These are phyloP conservation scores for Sicus ferrugineus DNA, from an alignment of 2,888 invertebrate species.

Conservation along the genomic window DNA sequence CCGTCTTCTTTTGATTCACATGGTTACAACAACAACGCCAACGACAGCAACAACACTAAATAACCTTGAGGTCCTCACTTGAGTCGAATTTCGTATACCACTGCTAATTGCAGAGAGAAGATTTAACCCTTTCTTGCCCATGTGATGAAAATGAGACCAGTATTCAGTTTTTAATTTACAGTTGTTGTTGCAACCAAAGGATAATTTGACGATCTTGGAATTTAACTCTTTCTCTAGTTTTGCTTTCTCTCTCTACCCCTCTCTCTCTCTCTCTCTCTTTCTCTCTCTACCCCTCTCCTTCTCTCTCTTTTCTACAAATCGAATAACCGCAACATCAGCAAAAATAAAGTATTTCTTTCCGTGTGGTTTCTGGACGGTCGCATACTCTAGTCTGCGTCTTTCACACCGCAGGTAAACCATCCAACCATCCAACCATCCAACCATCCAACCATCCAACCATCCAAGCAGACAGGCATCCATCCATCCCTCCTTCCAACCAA, in stretches of 20 bases:
- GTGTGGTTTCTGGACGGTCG: neutral
- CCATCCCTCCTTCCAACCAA: neutral
- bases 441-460: neutral
- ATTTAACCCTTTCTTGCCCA: too few relatives aligned
- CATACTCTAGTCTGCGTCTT: neutral
- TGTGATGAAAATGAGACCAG: too few relatives aligned
- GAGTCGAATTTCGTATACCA: too few relatives aligned
- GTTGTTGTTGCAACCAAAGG: too few relatives aligned
- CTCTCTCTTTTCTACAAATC: neutral
- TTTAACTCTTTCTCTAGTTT: too few relatives aligned
- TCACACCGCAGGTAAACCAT: neutral
- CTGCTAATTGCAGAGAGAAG: too few relatives aligned
- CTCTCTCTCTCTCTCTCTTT: too few relatives aligned
- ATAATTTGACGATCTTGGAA: too few relatives aligned
- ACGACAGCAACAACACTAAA: neutral
- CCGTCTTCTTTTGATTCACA: slow-evolving; percentile 39
- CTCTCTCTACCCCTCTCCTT: too few relatives aligned
- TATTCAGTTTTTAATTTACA: too few relatives aligned
- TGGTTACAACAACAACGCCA: neutral
- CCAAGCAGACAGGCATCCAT: neutral
- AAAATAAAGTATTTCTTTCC: neutral
- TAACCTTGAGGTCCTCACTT: too few relatives aligned
- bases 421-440: neutral
- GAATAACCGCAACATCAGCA: neutral
- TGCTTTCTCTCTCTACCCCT: too few relatives aligned